Evolutionary conservation across 1,140 invertebrate species (phyloP).

Genomic region (Achatina immaculata): DNA sequence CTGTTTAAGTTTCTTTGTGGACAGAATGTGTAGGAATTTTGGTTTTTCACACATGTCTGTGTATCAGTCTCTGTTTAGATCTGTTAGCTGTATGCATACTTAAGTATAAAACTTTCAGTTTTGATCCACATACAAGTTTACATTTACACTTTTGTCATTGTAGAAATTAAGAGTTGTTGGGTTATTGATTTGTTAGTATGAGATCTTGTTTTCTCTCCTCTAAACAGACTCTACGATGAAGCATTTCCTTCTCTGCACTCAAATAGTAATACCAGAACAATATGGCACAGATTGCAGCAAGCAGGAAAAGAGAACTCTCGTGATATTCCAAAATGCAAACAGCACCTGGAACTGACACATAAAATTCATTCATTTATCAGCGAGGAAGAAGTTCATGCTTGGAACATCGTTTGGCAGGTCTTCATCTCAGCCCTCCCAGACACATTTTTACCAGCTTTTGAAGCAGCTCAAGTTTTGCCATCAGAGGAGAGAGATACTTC

Average conservation of each 20-base stretch:
- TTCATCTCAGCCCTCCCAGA: neutral
- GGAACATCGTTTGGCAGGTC: neutral
- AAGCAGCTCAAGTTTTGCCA: slow-evolving; percentile 21
- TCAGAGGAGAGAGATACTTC: neutral
- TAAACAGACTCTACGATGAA: slow-evolving; percentile 29
- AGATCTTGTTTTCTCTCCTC: too few relatives aligned
- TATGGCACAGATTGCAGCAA: neutral
- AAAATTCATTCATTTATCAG: neutral
- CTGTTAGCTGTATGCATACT: too few relatives aligned
- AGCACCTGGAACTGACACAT: neutral
- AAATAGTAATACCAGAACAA: neutral
- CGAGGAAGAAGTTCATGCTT: slow-evolving; percentile 27
- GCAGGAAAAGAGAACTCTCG: neutral
- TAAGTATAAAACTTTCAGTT: too few relatives aligned
- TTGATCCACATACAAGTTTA: too few relatives aligned
- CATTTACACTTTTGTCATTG: too few relatives aligned
- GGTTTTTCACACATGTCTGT: too few relatives aligned
- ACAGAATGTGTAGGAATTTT: too few relatives aligned
- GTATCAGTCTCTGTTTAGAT: too few relatives aligned
- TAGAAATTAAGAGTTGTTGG: too few relatives aligned
- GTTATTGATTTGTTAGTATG: too few relatives aligned
- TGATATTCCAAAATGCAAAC: neutral
- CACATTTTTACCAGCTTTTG: neutral
- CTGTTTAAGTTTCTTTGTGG: too few relatives aligned
- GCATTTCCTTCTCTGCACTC: slow-evolving; percentile 19